Percentiles rank a stretch among this genome's conserved stretches.
These are phyloP conservation scores for Micrasema longulum DNA, from an alignment of 1,140 invertebrate species.

Conservation along the genomic window DNA sequence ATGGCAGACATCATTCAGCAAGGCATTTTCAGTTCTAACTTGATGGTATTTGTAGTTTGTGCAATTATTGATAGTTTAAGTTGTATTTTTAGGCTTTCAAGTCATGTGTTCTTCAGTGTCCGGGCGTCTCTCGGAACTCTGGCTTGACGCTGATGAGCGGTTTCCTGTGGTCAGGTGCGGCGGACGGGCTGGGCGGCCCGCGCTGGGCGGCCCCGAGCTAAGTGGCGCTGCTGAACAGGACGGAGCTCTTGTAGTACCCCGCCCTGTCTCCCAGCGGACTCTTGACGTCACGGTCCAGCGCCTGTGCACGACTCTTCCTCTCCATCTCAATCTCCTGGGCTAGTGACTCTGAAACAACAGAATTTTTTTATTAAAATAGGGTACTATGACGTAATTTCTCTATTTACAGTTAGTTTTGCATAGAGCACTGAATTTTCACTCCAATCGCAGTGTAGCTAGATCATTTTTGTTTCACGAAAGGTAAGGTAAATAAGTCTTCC, in stretches of 20 bases:
- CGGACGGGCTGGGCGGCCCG: constrained; percentile 37
- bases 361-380: too few species aligned
- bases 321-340: constrained; percentile 88
- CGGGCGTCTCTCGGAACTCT: constrained; percentile 65
- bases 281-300: constrained; percentile 84
- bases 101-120: not conserved
- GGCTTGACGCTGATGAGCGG: constrained; percentile 68
- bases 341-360: constrained; percentile 79
- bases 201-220: constrained; percentile 69
- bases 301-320: constrained; percentile 83
- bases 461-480: too few species aligned
- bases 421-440: too few species aligned
- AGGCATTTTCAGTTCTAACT: too few species aligned
- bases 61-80: too few species aligned
- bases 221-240: constrained; percentile 86
- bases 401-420: too few species aligned
- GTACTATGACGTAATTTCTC: too few species aligned
- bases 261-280: constrained; percentile 84
- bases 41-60: too few species aligned
- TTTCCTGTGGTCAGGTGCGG: constrained; percentile 60
- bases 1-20: too few species aligned
- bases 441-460: too few species aligned
- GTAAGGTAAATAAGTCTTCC: too few species aligned
- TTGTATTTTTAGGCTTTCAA: too few species aligned
- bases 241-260: constrained; percentile 87